These are phyloP conservation scores for Silvanus unidentatus DNA, from an alignment of 2,888 invertebrate genomes.

Conservation along the genomic window DNA sequence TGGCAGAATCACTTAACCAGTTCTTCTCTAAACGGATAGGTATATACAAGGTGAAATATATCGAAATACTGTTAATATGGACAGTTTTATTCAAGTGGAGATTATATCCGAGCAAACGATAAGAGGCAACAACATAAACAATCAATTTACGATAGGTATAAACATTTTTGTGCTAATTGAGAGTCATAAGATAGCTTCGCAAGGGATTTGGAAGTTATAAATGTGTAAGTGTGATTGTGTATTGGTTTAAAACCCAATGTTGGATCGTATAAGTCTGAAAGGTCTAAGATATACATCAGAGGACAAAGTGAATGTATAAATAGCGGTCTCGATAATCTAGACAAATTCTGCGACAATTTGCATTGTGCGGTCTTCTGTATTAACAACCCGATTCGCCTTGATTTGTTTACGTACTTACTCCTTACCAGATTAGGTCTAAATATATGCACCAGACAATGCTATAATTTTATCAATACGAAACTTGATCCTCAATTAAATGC, in stretches of 20 bases:
- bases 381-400: constrained; percentile 33
- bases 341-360: constrained; percentile 48
- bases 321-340: constrained; percentile 42
- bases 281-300: constrained; percentile 22
- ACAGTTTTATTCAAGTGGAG: constrained; percentile 1
- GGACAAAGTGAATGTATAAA: constrained; percentile 21
- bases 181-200: constrained; percentile 33
- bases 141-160: constrained; percentile 25
- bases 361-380: constrained; percentile 44
- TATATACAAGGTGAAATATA: background rate
- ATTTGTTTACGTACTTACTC: constrained; percentile 43
- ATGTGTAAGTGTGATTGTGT: background rate
- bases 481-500: constrained; percentile 42
- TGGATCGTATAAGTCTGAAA: constrained; percentile 12
- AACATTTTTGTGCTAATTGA: constrained; percentile 38
- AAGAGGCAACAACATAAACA: constrained; percentile 19
- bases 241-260: background rate
- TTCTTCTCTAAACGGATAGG: no score
- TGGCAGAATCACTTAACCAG: no score
- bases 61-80: constrained; percentile 1
- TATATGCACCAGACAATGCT: constrained; percentile 36
- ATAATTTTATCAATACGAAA: constrained; percentile 41
- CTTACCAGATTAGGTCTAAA: constrained; percentile 43
- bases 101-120: constrained; percentile 2
- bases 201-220: constrained; percentile 11